Percentiles rank a stretch among this genome's conserved stretches.
phyloP scores from a whole-genome alignment of 2,888 invertebrate genomes.

The Tetanocera ferruginea region DNA sequence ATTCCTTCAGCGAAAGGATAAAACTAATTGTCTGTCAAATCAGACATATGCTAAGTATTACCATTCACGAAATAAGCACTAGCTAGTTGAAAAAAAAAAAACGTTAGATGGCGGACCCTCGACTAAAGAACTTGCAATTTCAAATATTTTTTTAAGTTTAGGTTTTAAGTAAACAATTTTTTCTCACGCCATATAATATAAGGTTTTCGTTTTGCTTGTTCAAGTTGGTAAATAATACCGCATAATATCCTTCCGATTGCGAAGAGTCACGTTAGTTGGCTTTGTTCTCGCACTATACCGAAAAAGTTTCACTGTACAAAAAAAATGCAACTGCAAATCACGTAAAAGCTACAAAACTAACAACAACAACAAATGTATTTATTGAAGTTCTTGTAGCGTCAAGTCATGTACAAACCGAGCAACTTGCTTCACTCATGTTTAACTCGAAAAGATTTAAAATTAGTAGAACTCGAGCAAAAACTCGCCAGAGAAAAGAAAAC shows the following conservation, averaged over 20 bases:
- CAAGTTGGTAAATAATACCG: not conserved
- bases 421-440: constrained; percentile 29
- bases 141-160: too few relatives aligned
- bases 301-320: not conserved
- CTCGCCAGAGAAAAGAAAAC: not conserved
- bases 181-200: too few relatives aligned
- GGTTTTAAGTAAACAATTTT: too few relatives aligned
- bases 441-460: constrained; percentile 20
- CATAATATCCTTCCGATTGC: constrained; percentile 12
- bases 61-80: too few relatives aligned
- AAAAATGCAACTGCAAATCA: constrained; percentile 2
- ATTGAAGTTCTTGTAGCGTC: constrained; percentile 16
- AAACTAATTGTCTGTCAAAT: too few relatives aligned
- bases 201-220: not conserved
- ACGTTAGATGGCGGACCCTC: too few relatives aligned
- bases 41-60: too few relatives aligned
- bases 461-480: not conserved
- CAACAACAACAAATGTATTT: not conserved
- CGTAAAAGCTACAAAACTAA: constrained; percentile 3
- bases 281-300: not conserved
- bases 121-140: too few relatives aligned
- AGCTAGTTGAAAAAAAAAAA: too few relatives aligned
- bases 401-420: constrained; percentile 24
- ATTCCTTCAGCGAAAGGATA: too few relatives aligned
- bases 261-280: constrained; percentile 11